Evolutionary conservation across 2,113 vertebrate species (phyloP).

Genomic region (Catagonus wagneri): DNA sequence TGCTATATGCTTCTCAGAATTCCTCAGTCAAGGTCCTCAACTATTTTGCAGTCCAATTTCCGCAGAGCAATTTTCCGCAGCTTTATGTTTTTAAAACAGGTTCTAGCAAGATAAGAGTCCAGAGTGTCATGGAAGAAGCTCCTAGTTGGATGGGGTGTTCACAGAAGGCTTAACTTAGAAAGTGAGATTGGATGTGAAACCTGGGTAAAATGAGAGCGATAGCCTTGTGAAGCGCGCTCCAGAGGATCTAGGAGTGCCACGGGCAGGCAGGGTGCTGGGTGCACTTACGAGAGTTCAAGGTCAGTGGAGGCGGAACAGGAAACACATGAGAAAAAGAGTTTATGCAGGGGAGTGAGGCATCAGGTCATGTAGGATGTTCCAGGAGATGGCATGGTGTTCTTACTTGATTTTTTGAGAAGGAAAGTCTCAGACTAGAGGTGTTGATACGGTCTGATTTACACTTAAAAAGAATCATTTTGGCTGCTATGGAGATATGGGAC

Average conservation of each 20-base stretch:
- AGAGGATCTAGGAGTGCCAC: neutral
- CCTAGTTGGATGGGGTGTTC: neutral
- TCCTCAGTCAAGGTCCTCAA: neutral
- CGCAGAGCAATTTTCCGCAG: neutral
- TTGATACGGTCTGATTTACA: neutral
- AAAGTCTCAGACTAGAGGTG: neutral
- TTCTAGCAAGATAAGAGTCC: neutral
- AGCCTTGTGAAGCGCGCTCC: neutral
- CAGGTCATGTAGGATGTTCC: neutral
- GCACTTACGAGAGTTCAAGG: neutral
- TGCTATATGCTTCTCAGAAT: neutral
- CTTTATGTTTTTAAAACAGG: neutral
- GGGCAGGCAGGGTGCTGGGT: too few relatives aligned
- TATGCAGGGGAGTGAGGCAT: neutral
- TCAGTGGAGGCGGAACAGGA: neutral
- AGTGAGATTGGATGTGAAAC: neutral
- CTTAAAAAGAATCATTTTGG: neutral
- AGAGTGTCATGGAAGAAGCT: neutral
- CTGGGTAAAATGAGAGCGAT: neutral
- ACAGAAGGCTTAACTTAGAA: neutral
- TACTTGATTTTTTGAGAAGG: constrained; percentile 9
- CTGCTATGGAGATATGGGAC: neutral
- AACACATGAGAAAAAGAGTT: neutral
- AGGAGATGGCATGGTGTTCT: neutral
- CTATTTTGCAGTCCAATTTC: neutral